Conservation (phyloP, 2,113 vertebrate species). For the Phylloscopus trochiloides region DNA sequence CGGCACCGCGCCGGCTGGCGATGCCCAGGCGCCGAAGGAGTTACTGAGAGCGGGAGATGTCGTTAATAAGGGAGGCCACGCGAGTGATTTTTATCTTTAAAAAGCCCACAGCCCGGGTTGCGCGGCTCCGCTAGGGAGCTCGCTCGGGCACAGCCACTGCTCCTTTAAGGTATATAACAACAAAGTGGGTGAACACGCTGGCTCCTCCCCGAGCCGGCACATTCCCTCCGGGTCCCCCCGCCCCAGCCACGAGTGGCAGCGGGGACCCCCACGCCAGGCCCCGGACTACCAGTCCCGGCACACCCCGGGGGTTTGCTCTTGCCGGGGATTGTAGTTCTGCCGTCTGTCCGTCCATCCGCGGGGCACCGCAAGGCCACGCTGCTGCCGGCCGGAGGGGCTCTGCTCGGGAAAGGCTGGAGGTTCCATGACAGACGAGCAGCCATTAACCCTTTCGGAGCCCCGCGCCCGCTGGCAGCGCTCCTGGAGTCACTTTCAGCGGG, state of each 20-base stretch:
- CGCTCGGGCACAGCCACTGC: constrained; percentile 46
- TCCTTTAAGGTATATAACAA: constrained; percentile 69
- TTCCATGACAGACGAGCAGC: not conserved
- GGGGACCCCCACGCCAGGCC: not conserved
- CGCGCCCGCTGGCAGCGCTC: not conserved
- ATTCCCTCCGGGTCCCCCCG: constrained; percentile 63
- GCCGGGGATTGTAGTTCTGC: not conserved
- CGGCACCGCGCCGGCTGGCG: not conserved
- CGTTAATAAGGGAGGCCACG: constrained; percentile 35
- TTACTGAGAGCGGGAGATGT: constrained; percentile 18
- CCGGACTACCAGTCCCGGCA: constrained; percentile 69
- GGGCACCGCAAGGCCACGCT: not conserved
- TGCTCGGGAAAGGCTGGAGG: not conserved
- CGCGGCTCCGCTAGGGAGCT: constrained; percentile 10
- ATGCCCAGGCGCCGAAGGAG: constrained; percentile 24
- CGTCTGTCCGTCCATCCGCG: fast-evolving
- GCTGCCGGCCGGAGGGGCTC: not conserved
- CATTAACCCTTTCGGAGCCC: constrained; percentile 10
- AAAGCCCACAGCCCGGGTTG: constrained; percentile 56
- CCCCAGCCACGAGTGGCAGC: constrained; percentile 28
- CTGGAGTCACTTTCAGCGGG: not conserved
- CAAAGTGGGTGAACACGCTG: constrained; percentile 48
- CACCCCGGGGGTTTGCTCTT: not conserved
- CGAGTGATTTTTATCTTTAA: constrained; percentile 59
- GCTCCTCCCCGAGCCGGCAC: constrained; percentile 59